Evolutionary conservation across 2,888 invertebrate species (phyloP).

Genomic region (Argyresthia goedartella): DNA sequence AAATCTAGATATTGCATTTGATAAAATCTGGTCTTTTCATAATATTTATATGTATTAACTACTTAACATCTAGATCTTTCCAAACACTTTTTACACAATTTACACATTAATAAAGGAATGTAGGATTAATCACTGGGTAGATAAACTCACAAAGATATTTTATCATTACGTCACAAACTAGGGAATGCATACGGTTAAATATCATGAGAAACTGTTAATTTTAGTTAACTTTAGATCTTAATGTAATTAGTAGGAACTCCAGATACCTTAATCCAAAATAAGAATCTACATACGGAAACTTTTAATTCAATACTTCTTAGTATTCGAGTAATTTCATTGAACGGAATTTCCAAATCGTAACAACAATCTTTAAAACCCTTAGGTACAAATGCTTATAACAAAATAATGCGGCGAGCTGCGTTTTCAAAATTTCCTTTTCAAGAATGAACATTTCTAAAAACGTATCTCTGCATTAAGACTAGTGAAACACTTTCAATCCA

Average conservation of each 20-base stretch:
- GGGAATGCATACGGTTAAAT: too few species aligned
- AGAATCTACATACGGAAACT: background rate
- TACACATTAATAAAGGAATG: conserved; percentile 44
- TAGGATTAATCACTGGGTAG: conserved; percentile 15
- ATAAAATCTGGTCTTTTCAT: conserved; percentile 68
- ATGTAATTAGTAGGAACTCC: conserved; percentile 55
- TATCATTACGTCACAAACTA: too few species aligned
- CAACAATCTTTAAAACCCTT: background rate
- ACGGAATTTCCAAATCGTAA: conserved; percentile 17
- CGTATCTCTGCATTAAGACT: conserved; percentile 34
- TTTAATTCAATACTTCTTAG: conserved; percentile 15
- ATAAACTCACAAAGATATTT: too few species aligned
- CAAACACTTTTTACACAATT: conserved; percentile 49
- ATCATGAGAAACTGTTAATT: too few species aligned
- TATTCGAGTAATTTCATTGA: conserved; percentile 46
- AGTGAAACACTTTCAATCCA: conserved; percentile 33
- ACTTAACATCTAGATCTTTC: conserved; percentile 30
- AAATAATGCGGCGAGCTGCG: background rate
- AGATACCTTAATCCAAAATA: conserved; percentile 38
- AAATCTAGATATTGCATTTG: conserved; percentile 67
- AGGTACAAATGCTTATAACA: background rate
- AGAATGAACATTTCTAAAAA: background rate
- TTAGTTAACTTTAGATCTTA: too few species aligned
- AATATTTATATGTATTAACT: conserved; percentile 24
- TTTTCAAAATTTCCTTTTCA: background rate